Evolutionary conservation across 1,140 invertebrate species (phyloP), one percentile per base, ranked within the genome.

Genomic region (Subanguina moxae): DNA sequence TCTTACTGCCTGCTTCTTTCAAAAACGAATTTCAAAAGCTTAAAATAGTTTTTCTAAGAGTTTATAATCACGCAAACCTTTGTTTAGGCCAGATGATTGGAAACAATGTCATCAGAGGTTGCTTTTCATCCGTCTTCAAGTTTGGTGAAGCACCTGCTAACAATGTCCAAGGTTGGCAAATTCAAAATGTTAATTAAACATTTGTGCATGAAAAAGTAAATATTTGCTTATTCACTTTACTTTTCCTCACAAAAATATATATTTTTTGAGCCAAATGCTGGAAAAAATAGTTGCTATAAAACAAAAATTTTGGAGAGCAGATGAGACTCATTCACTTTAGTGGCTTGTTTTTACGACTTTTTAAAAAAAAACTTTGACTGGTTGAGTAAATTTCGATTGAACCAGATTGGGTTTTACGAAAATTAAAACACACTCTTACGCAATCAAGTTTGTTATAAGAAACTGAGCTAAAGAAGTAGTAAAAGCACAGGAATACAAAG

Each of bases 21-120:
- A 57, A 62, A 64, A 15, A 59, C 23, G 13, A 52, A 59, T 59
- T 59, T 59, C 23, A 52, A 59, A 15, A n/a, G 21, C 57, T 5
- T 28, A 23, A 23, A 63, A 45, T 56, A 23, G 13, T 5, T 23
- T 56, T 56, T 28, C 13, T 56, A 13, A 56, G 32, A 38, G 32
- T 11, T 5, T 11, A 38, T 38, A 38, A 38, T 38, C 32, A 38
- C 32, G 32, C 32, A 38, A 38, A n/a, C n/a, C 32, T 38, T 38
- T 38, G 3, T 71, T 19, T 58, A 78, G 76, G 76, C 27, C 76
- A 77, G 62, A 70, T 71, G 58, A 71, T 78, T 57, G 76, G 76
- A 7, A 78, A 76, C 57, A 78, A 81, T 57, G 68, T 78, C 28
- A 78, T 78, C 61, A 70, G 76, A 13, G 76, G 76, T 21, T 78